Conservation (phyloP, 2,113 vertebrate genomes). For the Periophthalmus modestus region DNA sequence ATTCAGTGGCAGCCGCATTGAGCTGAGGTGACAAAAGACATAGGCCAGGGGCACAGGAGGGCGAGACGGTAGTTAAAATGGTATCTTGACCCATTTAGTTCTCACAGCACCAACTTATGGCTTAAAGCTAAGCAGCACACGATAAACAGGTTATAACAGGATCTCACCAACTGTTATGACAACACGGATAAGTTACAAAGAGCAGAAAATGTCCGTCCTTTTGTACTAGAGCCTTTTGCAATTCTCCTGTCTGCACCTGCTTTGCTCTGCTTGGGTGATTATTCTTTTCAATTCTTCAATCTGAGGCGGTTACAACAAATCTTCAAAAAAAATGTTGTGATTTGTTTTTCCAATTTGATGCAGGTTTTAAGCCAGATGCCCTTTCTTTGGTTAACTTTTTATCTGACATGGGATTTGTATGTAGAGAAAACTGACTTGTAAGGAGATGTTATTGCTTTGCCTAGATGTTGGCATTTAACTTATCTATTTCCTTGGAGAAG, state of each 20-base stretch:
- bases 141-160: slow-evolving; percentile 58
- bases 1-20: slow-evolving; percentile 14
- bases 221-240: slow-evolving; percentile 34
- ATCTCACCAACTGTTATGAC: slow-evolving; percentile 33
- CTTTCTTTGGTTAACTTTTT: background rate
- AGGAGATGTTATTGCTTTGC: too few species aligned
- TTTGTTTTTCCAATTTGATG: background rate
- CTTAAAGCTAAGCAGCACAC: slow-evolving; percentile 30
- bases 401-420: slow-evolving; percentile 33
- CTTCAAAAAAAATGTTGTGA: background rate
- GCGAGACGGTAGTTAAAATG: slow-evolving; percentile 27
- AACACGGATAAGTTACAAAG: slow-evolving; percentile 40
- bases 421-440: background rate
- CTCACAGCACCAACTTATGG: slow-evolving; percentile 36
- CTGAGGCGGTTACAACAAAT: background rate
- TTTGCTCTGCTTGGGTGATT: slow-evolving; percentile 19
- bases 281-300: background rate
- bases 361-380: background rate
- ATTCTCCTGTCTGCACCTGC: slow-evolving; percentile 18
- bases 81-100: slow-evolving; percentile 58
- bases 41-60: slow-evolving; percentile 20
- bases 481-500: too few species aligned
- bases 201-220: slow-evolving; percentile 37
- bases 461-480: too few species aligned
- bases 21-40: slow-evolving; percentile 46